These are phyloP conservation scores for Protophormia terraenovae DNA, from an alignment of 2,888 invertebrate species.

Conservation along the genomic window DNA sequence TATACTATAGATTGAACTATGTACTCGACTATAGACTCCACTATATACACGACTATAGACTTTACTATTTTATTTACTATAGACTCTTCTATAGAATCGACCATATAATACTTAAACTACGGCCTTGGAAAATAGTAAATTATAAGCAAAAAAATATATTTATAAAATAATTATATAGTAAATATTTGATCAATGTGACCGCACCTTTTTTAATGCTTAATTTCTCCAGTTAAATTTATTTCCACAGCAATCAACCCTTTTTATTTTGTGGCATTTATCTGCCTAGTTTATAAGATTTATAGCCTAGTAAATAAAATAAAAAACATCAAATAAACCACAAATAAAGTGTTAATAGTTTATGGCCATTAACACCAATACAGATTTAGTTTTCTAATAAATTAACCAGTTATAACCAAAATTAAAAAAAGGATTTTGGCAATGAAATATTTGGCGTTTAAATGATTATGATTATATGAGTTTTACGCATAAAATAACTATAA, in stretches of 20 bases:
- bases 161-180: no score
- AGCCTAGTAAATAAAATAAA: background rate
- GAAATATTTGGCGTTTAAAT: slow-evolving; percentile 18
- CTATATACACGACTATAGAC: no score
- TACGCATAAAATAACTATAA: slow-evolving; percentile 55
- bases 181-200: no score
- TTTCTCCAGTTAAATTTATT: background rate
- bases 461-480: slow-evolving; percentile 21
- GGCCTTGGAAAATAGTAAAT: no score
- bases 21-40: no score
- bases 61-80: no score
- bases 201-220: no score
- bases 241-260: background rate
- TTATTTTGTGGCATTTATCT: background rate
- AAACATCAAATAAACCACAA: slow-evolving; percentile 16
- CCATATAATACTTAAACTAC: no score
- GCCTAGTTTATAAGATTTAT: slow-evolving; percentile 36
- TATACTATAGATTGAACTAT: no score
- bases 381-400: background rate
- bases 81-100: no score
- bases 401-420: slow-evolving; percentile 11
- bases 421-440: slow-evolving; percentile 4
- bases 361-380: slow-evolving; percentile 42
- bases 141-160: no score
- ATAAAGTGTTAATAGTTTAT: slow-evolving; percentile 61